Conservation (phyloP, 1,140 invertebrate genomes). For the Atta texana region DNA sequence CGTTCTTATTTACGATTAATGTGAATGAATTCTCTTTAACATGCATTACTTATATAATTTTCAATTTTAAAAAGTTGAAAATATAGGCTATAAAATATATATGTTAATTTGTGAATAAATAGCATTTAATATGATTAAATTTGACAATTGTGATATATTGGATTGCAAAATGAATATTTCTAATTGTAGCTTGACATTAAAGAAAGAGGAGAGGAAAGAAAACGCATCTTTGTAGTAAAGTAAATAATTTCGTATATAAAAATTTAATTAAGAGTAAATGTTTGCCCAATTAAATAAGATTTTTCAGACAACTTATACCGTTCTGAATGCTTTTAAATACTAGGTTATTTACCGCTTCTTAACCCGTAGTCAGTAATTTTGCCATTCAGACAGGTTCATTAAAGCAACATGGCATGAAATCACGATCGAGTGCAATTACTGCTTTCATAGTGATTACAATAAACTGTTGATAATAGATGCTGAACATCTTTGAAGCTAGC, state of each 20-base stretch:
- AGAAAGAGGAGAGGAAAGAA: background rate
- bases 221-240: background rate
- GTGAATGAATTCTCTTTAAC: background rate
- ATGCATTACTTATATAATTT: background rate
- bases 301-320: background rate
- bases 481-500: conserved; percentile 23
- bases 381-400: conserved; percentile 26
- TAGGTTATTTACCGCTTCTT: conserved; percentile 13
- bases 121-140: conserved; percentile 2
- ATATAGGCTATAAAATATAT: background rate
- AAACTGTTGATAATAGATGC: conserved; percentile 8
- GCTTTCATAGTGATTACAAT: conserved; percentile 20
- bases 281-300: background rate
- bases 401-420: conserved; percentile 18
- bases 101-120: background rate
- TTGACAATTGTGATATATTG: background rate
- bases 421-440: conserved; percentile 33
- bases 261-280: background rate
- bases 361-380: conserved; percentile 6
- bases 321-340: conserved; percentile 3
- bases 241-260: background rate
- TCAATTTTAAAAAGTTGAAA: background rate
- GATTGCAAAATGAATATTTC: background rate
- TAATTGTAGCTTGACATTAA: background rate
- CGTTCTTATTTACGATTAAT: conserved; percentile 1